Percentiles rank a stretch among this genome's conserved stretches.
Evolutionary conservation across 2,113 vertebrate genomes (phyloP).

Genomic region (Lepus europaeus): DNA sequence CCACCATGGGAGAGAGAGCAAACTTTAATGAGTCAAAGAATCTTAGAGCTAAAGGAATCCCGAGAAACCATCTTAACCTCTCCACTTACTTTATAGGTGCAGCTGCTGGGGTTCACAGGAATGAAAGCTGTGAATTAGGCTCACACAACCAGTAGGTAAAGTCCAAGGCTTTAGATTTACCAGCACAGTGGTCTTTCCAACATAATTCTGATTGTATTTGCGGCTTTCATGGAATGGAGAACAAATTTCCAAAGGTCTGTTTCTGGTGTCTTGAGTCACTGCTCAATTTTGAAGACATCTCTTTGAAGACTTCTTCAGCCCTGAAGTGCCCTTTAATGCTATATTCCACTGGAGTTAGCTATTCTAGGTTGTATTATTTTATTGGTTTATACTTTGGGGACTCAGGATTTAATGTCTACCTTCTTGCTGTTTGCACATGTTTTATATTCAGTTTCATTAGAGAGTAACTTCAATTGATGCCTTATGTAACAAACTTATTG

Average conservation of each 20-base stretch:
- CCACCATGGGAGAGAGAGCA: neutral
- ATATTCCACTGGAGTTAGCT: neutral
- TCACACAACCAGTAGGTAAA: neutral
- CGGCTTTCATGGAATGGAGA: neutral
- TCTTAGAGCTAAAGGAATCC: neutral
- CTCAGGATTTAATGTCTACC: neutral
- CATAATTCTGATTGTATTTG: neutral
- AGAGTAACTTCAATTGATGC: neutral
- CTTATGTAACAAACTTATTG: neutral
- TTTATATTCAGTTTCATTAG: neutral
- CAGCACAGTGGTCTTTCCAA: neutral
- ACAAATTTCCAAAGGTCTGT: neutral
- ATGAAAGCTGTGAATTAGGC: neutral
- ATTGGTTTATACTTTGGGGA: neutral
- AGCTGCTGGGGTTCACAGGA: neutral
- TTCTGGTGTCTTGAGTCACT: neutral
- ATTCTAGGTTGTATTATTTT: neutral
- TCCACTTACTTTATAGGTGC: neutral
- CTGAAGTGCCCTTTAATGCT: neutral
- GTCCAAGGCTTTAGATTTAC: neutral
- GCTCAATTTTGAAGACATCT: neutral
- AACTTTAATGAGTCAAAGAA: conserved; percentile 4
- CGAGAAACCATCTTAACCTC: neutral
- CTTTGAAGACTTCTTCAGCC: neutral
- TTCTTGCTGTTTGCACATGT: neutral